These are phyloP conservation scores for Trilocha varians DNA, from an alignment of 2,888 invertebrate genomes.

Conservation along the genomic window DNA sequence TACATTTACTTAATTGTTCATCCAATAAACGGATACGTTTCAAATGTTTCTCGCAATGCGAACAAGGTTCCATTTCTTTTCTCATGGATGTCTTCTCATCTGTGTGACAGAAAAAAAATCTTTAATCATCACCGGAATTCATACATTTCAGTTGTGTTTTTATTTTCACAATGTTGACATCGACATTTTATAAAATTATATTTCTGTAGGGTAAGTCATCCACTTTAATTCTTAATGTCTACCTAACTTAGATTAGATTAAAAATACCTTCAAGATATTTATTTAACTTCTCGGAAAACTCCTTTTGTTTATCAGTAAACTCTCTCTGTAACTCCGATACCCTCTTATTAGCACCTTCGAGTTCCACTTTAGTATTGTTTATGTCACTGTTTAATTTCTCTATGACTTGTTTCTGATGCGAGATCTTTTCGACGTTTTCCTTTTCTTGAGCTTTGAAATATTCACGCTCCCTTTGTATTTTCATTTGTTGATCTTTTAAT, in stretches of 20 bases:
- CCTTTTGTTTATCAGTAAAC: constrained; percentile 68
- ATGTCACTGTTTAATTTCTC: constrained; percentile 64
- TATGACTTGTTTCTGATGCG: constrained; percentile 66
- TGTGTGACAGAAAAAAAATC: constrained; percentile 17
- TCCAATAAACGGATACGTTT: constrained; percentile 50
- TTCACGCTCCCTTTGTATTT: constrained; percentile 50
- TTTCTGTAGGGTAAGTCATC: too few species aligned
- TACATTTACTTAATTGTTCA: constrained; percentile 52
- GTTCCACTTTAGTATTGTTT: constrained; percentile 60
- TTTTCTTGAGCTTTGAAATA: constrained; percentile 48
- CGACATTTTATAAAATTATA: too few species aligned
- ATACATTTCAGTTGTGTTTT: too few species aligned
- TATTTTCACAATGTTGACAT: too few species aligned
- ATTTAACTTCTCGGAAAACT: constrained; percentile 56
- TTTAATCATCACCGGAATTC: too few species aligned
- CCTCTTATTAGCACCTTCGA: constrained; percentile 69
- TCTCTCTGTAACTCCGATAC: constrained; percentile 70
- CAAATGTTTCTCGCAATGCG: constrained; percentile 51
- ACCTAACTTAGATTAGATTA: not conserved
- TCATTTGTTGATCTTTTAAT: constrained; percentile 64
- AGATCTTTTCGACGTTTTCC: constrained; percentile 60
- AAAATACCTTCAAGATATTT: constrained; percentile 57
- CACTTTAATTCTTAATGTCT: too few species aligned
- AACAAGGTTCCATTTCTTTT: constrained; percentile 52
- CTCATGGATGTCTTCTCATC: constrained; percentile 58